These are phyloP conservation scores for Drosophila quinaria DNA, from an alignment of 2,888 invertebrate genomes.

Conservation along the genomic window DNA sequence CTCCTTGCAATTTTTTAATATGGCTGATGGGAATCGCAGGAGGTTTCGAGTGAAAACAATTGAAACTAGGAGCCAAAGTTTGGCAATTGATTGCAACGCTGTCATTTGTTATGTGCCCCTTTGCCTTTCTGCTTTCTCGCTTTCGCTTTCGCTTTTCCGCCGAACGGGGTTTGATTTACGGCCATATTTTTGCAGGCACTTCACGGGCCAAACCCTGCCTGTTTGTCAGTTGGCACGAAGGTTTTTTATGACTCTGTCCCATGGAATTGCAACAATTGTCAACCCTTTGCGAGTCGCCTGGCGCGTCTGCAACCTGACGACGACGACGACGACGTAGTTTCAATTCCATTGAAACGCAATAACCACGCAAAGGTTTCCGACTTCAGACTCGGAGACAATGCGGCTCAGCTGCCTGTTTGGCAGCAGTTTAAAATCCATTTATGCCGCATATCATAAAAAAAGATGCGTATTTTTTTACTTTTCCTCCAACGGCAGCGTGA, in stretches of 20 bases:
- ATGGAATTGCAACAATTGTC: conserved; percentile 78
- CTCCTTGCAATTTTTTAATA: conserved; percentile 43
- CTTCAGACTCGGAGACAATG: conserved; percentile 51
- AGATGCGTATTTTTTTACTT: conserved; percentile 42
- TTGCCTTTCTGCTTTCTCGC: conserved; percentile 1
- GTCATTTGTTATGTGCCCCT: conserved; percentile 3
- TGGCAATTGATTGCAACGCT: background rate
- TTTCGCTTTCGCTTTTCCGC: conserved; percentile 65
- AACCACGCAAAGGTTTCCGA: conserved; percentile 30
- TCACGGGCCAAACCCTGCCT: conserved; percentile 10
- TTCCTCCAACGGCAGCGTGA: conserved; percentile 51
- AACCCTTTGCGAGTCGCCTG: conserved; percentile 68
- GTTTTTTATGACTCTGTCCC: conserved; percentile 61
- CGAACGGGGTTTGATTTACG: conserved; percentile 65
- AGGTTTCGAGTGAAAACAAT: conserved; percentile 20
- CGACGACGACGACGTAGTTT: conserved; percentile 28
- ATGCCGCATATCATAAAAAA: conserved; percentile 77
- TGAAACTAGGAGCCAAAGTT: conserved; percentile 13
- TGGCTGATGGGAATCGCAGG: conserved; percentile 48
- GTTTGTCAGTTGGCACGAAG: conserved; percentile 1
- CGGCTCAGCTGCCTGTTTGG: conserved; percentile 73
- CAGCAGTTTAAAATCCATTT: conserved; percentile 76
- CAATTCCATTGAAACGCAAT: conserved; percentile 61
- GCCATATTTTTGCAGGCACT: conserved; percentile 39
- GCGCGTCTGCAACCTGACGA: conserved; percentile 64